Percentiles rank a stretch among this genome's conserved stretches.
These are phyloP conservation scores for Oscheius onirici DNA, from an alignment of 2,888 invertebrate genomes.

Conservation along the genomic window DNA sequence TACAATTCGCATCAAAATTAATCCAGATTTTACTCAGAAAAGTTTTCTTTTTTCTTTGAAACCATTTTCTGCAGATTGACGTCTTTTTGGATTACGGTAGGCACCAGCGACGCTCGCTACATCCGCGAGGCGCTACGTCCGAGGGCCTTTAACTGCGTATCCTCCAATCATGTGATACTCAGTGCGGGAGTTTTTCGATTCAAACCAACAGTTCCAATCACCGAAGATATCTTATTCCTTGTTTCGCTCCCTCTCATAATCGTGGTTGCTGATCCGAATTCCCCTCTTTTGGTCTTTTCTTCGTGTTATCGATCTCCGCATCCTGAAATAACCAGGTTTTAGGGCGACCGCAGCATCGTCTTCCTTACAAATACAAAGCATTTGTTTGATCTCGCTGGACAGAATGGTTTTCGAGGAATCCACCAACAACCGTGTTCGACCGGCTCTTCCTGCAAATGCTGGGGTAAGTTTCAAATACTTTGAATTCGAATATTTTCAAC, in stretches of 20 bases:
- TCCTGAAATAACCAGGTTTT: background rate
- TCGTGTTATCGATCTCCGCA: conserved; percentile 1
- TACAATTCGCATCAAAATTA: no score
- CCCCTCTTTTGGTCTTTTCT: background rate
- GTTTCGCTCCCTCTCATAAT: background rate
- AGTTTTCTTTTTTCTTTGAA: no score
- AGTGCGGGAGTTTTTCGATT: background rate
- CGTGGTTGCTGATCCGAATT: background rate
- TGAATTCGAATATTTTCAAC: background rate
- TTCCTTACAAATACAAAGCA: background rate
- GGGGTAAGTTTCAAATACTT: conserved; percentile 1
- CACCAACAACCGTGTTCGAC: background rate
- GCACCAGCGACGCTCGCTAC: background rate
- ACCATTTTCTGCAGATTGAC: no score
- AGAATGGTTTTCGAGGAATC: conserved; percentile 19
- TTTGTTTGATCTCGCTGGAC: background rate
- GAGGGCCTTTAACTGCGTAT: conserved; percentile 24
- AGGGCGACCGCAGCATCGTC: background rate
- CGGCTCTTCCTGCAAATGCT: background rate
- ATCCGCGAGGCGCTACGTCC: conserved; percentile 18
- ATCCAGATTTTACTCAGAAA: no score
- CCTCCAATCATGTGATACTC: conserved; percentile 10
- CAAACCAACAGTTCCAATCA: background rate
- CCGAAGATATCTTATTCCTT: background rate
- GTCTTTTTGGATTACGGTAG: conserved; percentile 17